Conservation (phyloP, 2,888 invertebrate genomes). For the Heliconius cydno region DNA sequence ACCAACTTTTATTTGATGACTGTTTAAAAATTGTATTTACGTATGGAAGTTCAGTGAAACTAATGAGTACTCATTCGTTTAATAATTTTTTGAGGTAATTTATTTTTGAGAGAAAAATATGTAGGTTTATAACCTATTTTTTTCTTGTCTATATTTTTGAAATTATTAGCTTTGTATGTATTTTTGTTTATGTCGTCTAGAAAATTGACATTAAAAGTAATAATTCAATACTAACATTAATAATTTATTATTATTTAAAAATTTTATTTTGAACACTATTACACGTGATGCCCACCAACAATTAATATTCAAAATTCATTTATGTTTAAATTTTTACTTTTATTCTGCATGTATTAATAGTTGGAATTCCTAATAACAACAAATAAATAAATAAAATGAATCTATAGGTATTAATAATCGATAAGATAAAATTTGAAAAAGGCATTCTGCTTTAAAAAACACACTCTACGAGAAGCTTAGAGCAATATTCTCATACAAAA, state of each 20-base stretch:
- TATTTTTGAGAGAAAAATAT: background rate
- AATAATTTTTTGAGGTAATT: background rate
- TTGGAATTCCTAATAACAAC: too few relatives aligned
- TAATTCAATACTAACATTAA: background rate
- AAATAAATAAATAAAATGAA: too few relatives aligned
- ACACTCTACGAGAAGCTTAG: background rate
- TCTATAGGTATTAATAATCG: too few relatives aligned
- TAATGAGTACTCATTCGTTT: background rate
- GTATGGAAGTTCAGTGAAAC: background rate
- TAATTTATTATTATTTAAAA: too few relatives aligned
- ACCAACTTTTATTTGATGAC: slow-evolving; percentile 28
- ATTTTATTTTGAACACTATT: too few relatives aligned
- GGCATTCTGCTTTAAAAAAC: too few relatives aligned
- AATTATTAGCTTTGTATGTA: background rate
- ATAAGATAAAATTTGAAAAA: too few relatives aligned
- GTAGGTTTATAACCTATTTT: background rate
- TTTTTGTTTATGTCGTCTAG: background rate
- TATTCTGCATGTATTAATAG: too few relatives aligned
- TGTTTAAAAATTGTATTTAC: background rate
- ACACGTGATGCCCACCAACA: too few relatives aligned
- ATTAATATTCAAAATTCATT: too few relatives aligned
- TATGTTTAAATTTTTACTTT: too few relatives aligned
- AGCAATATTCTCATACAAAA: background rate
- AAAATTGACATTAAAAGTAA: background rate
- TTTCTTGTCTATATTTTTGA: background rate